Conservation (phyloP, 2,113 vertebrate genomes). For the Etheostoma spectabile region DNA sequence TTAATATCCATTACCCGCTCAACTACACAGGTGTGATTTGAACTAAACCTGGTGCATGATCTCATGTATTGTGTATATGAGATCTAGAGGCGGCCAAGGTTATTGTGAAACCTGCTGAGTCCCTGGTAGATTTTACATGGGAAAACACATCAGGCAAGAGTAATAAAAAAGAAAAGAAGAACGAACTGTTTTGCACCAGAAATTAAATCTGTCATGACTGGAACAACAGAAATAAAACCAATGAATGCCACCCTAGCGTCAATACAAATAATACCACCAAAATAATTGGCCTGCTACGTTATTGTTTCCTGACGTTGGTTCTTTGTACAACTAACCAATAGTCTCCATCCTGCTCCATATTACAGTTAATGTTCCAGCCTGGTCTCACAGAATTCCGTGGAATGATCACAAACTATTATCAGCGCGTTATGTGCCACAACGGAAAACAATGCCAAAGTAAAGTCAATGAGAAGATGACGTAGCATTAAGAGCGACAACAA, state of each 20-base stretch:
- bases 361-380: too few species aligned
- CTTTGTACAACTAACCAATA: not conserved
- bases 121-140: conserved; percentile 11
- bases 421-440: too few species aligned
- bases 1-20: not conserved
- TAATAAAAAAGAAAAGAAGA: not conserved
- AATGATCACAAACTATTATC: too few species aligned
- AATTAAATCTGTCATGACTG: conserved; percentile 4
- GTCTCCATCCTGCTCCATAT: not conserved
- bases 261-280: not conserved
- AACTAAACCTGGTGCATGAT: conserved; percentile 11
- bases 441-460: too few species aligned
- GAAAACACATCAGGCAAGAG: not conserved
- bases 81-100: too few species aligned
- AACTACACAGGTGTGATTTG: conserved; percentile 7
- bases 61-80: conserved; percentile 16
- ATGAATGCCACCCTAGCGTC: not conserved
- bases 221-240: not conserved
- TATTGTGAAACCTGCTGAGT: conserved; percentile 6
- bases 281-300: not conserved
- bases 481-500: too few species aligned
- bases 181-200: conserved; percentile 1
- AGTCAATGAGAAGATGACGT: too few species aligned
- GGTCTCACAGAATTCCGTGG: too few species aligned
- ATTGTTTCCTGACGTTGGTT: not conserved